A percentile compares a stretch with the other conserved stretches of the same genome.
phyloP scores from a whole-genome alignment of 2,888 invertebrate genomes.

The Drosophila prostipennis region DNA sequence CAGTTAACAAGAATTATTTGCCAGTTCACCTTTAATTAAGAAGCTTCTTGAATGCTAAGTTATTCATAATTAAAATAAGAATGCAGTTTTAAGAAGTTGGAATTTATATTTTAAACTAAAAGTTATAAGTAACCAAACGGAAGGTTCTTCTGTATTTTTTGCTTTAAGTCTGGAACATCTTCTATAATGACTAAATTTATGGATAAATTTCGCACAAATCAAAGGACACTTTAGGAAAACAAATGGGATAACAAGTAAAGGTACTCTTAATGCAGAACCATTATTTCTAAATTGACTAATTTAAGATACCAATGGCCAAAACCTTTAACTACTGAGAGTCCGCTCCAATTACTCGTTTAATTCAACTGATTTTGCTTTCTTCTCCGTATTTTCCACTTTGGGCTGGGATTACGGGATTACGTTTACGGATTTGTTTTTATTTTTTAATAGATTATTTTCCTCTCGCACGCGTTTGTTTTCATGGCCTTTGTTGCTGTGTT shows the following conservation, averaged over 20 bases:
- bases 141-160: too few species aligned
- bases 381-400: constrained; percentile 1
- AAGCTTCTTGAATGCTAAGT: too few species aligned
- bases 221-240: background rate
- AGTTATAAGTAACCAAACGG: too few species aligned
- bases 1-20: background rate
- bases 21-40: background rate
- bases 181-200: too few species aligned
- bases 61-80: background rate
- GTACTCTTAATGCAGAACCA: background rate
- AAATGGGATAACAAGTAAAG: background rate
- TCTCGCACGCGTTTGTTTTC: constrained; percentile 50
- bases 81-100: background rate
- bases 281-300: background rate
- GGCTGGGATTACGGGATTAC: constrained; percentile 26
- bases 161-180: too few species aligned
- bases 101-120: too few species aligned
- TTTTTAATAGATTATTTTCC: constrained; percentile 41
- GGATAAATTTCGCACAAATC: too few species aligned
- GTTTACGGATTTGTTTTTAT: constrained; percentile 21
- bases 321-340: background rate
- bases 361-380: constrained; percentile 32
- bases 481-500: constrained; percentile 31
- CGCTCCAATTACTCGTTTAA: constrained; percentile 25
- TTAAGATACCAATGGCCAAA: background rate